phyloP scores from a whole-genome alignment of 1,140 invertebrate species.

The Macrobrachium rosenbergii region DNA sequence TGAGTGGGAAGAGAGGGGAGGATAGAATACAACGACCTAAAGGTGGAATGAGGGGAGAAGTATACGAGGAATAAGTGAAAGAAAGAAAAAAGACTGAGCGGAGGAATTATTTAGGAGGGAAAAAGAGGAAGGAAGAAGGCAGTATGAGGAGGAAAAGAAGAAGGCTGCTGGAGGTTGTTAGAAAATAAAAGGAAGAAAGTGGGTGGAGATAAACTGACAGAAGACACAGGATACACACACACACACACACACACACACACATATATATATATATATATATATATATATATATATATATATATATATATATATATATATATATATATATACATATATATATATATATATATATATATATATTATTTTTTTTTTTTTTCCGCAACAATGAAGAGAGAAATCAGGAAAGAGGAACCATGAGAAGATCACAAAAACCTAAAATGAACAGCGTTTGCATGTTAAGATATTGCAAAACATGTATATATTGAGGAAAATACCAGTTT shows the following conservation, averaged over 20 bases:
- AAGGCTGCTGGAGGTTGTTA: not conserved
- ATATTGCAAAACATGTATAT: too few relatives aligned
- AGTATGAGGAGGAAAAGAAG: not conserved
- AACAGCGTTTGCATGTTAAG: too few relatives aligned
- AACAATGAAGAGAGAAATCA: too few relatives aligned
- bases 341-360: constrained; percentile 42
- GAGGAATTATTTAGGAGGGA: not conserved
- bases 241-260: not conserved
- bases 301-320: constrained; percentile 16
- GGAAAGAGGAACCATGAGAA: too few relatives aligned
- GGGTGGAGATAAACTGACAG: not conserved
- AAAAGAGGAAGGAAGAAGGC: not conserved
- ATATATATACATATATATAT: constrained; percentile 29
- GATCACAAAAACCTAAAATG: too few relatives aligned
- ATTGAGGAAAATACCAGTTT: too few relatives aligned
- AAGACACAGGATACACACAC: not conserved
- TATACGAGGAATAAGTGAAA: not conserved
- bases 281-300: constrained; percentile 25
- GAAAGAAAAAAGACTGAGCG: not conserved
- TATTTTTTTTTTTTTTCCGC: too few relatives aligned
- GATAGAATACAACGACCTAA: not conserved
- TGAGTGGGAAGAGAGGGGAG: not conserved
- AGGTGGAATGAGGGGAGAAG: not conserved
- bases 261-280: constrained; percentile 33
- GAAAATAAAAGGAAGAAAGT: constrained; percentile 17